phyloP scores from a whole-genome alignment of 2,797 vertebrate species.

The Syndactyla subalaris region DNA sequence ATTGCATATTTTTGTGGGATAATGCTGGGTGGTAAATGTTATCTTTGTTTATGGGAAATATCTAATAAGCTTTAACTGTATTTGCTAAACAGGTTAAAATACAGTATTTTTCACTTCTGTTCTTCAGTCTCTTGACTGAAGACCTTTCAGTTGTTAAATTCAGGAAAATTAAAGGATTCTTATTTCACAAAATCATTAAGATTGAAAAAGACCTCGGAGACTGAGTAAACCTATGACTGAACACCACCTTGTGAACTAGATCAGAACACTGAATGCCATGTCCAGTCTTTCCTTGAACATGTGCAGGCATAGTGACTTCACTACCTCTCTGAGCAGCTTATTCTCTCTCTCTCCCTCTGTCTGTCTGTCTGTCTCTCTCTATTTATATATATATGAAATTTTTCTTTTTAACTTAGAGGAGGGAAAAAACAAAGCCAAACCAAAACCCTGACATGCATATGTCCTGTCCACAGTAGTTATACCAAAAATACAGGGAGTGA shows the following conservation, averaged over 20 bases:
- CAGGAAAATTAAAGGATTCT: background rate
- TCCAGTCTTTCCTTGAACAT: background rate
- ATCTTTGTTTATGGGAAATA: background rate
- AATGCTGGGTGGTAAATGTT: background rate
- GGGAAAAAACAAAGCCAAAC: too few species aligned
- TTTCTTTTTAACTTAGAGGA: background rate
- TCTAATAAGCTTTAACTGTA: background rate
- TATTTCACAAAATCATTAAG: background rate
- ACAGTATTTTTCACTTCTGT: background rate
- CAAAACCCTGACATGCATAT: background rate
- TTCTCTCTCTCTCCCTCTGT: background rate
- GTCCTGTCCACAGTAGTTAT: background rate
- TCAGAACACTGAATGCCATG: background rate
- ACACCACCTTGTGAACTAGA: too few species aligned
- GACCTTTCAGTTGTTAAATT: background rate
- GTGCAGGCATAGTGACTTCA: background rate
- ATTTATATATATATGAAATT: background rate
- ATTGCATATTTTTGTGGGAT: background rate
- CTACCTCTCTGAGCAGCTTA: too few species aligned
- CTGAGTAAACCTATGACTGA: background rate
- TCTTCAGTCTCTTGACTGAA: background rate
- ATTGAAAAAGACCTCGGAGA: background rate
- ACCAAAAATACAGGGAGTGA: background rate
- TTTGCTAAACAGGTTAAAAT: background rate
- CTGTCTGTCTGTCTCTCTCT: too few species aligned